Conservation (phyloP, 2,797 vertebrate species). For the Otus scops region DNA sequence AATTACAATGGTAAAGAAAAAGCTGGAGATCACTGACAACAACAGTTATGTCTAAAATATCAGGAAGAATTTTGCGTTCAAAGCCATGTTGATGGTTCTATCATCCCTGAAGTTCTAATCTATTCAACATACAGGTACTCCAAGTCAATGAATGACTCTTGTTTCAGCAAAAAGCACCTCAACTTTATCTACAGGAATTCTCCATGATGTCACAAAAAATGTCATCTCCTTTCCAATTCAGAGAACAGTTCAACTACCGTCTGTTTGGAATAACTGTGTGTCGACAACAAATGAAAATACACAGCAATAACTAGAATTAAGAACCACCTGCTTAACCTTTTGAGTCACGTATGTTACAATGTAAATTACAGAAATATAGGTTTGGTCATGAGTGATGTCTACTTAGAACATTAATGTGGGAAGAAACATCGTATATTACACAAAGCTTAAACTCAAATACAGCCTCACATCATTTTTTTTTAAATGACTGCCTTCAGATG, state of each 20-base stretch:
- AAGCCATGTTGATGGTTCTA: neutral
- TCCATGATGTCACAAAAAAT: neutral
- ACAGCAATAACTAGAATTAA: neutral
- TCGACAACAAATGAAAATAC: neutral
- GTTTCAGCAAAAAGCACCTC: neutral
- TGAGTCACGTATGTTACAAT: fast-evolving
- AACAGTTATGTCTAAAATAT: neutral
- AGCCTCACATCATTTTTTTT: neutral
- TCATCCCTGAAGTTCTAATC: neutral
- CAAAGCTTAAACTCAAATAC: neutral
- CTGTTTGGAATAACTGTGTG: neutral
- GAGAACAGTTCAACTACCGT: neutral
- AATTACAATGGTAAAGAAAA: neutral
- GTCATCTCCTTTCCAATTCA: neutral
- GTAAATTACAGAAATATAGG: neutral
- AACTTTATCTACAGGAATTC: neutral
- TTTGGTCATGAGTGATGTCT: neutral
- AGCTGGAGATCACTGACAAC: neutral
- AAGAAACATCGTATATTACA: neutral
- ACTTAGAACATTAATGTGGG: neutral
- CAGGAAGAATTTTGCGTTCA: neutral
- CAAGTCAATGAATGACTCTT: neutral
- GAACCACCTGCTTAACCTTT: neutral
- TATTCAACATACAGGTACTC: neutral
- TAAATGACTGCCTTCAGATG: neutral